phyloP scores from a whole-genome alignment of 2,888 invertebrate species.

The Spilosoma lubricipeda region DNA sequence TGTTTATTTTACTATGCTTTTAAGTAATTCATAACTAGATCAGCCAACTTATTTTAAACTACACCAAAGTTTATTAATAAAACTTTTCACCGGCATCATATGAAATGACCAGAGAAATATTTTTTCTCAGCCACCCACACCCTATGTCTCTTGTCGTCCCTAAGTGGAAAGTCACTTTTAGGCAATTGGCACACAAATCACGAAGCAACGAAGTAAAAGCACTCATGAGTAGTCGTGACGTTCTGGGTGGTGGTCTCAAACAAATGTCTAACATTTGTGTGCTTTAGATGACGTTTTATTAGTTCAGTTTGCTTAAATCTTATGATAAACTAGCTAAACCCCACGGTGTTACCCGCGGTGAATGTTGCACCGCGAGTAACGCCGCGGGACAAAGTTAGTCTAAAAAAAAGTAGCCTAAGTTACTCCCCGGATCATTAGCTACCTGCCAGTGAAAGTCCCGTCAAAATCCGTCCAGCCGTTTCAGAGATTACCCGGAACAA shows the following conservation, averaged over 20 bases:
- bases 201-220: slow-evolving; percentile 52
- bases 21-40: background rate
- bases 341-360: too few relatives aligned
- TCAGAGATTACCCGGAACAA: too few relatives aligned
- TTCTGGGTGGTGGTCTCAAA: background rate
- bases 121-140: slow-evolving; percentile 28
- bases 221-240: slow-evolving; percentile 45
- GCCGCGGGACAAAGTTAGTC: too few relatives aligned
- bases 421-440: too few relatives aligned
- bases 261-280: background rate
- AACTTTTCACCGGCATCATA: slow-evolving; percentile 31
- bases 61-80: slow-evolving; percentile 24
- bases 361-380: too few relatives aligned
- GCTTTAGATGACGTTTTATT: background rate
- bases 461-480: too few relatives aligned
- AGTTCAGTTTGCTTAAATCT: too few relatives aligned
- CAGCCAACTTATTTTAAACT: background rate
- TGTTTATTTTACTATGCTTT: background rate
- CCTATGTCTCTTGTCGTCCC: slow-evolving; percentile 33
- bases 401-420: too few relatives aligned
- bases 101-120: slow-evolving; percentile 39
- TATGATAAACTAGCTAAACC: too few relatives aligned
- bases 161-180: slow-evolving; percentile 62
- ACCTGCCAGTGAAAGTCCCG: too few relatives aligned
- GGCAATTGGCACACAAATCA: slow-evolving; percentile 70